Base-by-base conservation (phyloP, 2,113 vertebrate genomes). In the Takifugu flavidus region DNA sequence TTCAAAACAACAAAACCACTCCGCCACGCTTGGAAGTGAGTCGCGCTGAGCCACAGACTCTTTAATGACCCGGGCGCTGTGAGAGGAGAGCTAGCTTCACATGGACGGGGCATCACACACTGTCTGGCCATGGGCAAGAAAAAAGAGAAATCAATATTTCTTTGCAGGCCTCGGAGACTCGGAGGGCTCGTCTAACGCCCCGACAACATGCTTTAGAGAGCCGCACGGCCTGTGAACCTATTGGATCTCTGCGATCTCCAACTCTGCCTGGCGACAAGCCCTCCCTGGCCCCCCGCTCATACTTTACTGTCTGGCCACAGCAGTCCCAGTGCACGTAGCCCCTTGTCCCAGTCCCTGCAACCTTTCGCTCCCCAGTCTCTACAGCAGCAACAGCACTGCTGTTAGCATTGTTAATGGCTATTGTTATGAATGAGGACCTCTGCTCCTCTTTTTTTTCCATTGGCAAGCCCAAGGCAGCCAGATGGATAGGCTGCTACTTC, bases 341-440 rank as follows among this genome's bases (percentile, higher is more conserved):
- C 74, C 77, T 56, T 56, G 62, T 72, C 67, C 76, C 64, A 25
- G 69, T 60, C 74, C 56, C 63, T 45, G 46, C 70, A 75, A 72
- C 77, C 78, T 65, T 70, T 77, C 31, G 60, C 72, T 63, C 82
- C 80, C 72, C 61, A 72, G 71, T 70, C 65, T 72, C 78, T 46
- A 20, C 58, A 60, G 67, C 65, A 47, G 74, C 74, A 78, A 56
- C 70, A 65, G 83, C 78, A 87, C 71, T 56, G 66, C 86, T 89
- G 85, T 87, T 89, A 87, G 89, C 86, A 86, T 91, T 91, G 86
- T 91, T 91, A 91, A 89, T 89, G 85, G 80, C 88, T 74, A 91
- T 91, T 92, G 90, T 91, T 91, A 89, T 89, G 88, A 90, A 91
- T 87, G 87, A 89, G 89, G 89, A 90, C 87, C 90, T 91, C 86